phyloP scores from a whole-genome alignment of 2,888 invertebrate genomes.

The Hylaea fasciaria region DNA sequence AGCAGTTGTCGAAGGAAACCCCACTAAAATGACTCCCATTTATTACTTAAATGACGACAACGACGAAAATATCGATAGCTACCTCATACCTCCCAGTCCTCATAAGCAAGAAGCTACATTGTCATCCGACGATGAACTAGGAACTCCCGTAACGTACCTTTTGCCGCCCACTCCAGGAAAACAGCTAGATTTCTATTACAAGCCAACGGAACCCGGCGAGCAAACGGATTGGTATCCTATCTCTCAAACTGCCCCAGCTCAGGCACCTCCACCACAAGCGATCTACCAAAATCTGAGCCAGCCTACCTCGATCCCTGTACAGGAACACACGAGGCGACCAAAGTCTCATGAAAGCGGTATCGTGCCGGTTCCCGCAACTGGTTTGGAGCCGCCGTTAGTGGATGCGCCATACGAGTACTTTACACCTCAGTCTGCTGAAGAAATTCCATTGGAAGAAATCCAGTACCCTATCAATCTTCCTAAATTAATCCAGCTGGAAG shows the following conservation, averaged over 20 bases:
- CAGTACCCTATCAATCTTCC: conserved; percentile 69
- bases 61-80: conserved; percentile 61
- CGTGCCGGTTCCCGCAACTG: conserved; percentile 62
- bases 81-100: conserved; percentile 66
- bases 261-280: conserved; percentile 45
- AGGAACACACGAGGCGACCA: conserved; percentile 34
- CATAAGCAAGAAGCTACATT: conserved; percentile 58
- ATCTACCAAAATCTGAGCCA: conserved; percentile 50
- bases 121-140: conserved; percentile 50
- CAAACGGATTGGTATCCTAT: conserved; percentile 79
- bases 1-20: conserved; percentile 41
- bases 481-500: conserved; percentile 51
- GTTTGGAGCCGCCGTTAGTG: conserved; percentile 67
- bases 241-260: conserved; percentile 44
- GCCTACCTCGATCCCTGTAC: conserved; percentile 30
- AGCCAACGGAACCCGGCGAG: conserved; percentile 58
- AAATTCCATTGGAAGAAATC: conserved; percentile 62
- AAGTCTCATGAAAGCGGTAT: conserved; percentile 36
- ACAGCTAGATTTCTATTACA: conserved; percentile 58
- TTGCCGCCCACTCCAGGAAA: conserved; percentile 65
- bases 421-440: conserved; percentile 55
- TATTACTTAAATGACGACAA: conserved; percentile 66
- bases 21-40: conserved; percentile 54
- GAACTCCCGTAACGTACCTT: conserved; percentile 69
- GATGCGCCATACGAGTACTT: conserved; percentile 67